A percentile compares a stretch with the other conserved stretches of the same genome.
Conservation (phyloP, 2,113 vertebrate genomes). For the Kobus ellipsiprymnus region DNA sequence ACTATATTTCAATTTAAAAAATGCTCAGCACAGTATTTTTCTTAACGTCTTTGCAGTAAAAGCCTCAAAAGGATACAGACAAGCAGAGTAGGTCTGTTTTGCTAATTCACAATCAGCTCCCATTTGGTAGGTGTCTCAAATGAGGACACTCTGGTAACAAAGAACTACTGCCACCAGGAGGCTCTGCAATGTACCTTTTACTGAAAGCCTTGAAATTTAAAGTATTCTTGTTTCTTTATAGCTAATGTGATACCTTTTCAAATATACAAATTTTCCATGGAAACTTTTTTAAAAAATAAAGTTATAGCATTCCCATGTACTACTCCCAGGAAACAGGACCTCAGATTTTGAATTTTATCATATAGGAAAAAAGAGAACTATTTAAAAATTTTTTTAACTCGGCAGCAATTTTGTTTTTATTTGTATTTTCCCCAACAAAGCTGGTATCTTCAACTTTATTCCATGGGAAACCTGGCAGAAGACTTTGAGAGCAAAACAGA, state of each 20-base stretch:
- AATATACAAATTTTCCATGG: not conserved
- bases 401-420: slow-evolving; percentile 28
- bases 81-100: slow-evolving; percentile 4
- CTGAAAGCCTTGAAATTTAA: slow-evolving; percentile 2
- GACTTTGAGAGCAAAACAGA: not conserved
- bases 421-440: slow-evolving; percentile 22
- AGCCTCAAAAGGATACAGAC: not conserved
- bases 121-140: slow-evolving; percentile 31
- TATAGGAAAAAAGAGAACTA: slow-evolving; percentile 7
- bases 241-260: slow-evolving; percentile 7
- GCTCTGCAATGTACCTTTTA: slow-evolving; percentile 52
- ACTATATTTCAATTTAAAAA: not conserved
- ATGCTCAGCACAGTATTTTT: not conserved
- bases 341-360: slow-evolving; percentile 22
- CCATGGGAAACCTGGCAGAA: not conserved
- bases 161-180: slow-evolving; percentile 60
- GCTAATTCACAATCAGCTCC: slow-evolving; percentile 14
- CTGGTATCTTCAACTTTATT: not conserved
- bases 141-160: slow-evolving; percentile 39
- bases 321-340: not conserved
- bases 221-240: slow-evolving; percentile 29
- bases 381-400: not conserved
- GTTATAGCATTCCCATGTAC: not conserved
- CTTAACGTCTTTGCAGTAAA: not conserved
- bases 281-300: not conserved